Evolutionary conservation across 92 coral and sea anemone species (phyloP).

Genomic region (Porites rus): DNA sequence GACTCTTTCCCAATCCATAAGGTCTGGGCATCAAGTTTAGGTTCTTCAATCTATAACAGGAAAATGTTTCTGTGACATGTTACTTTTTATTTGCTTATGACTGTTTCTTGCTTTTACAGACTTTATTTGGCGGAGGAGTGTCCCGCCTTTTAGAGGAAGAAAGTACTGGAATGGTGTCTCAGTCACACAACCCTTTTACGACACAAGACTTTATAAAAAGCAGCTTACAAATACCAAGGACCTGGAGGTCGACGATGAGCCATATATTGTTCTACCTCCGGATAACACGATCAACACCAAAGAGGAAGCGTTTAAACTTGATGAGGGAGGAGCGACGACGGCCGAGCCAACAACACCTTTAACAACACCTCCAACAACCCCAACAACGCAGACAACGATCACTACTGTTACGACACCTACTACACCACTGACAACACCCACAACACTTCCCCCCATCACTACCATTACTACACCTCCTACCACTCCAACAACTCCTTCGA

Average conservation of each 20-base stretch:
- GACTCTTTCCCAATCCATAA: too few species aligned
- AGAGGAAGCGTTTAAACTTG: constrained; percentile 40
- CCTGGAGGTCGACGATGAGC: constrained; percentile 48
- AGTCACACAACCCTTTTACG: constrained; percentile 8
- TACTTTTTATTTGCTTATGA: not conserved
- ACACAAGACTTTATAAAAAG: constrained; percentile 27
- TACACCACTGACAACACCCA: constrained; percentile 16
- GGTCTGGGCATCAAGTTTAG: not conserved
- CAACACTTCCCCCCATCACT: not conserved
- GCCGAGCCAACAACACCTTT: not conserved
- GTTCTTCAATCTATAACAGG: not conserved
- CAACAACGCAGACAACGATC: not conserved
- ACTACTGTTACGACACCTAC: constrained; percentile 3
- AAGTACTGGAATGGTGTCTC: not conserved
- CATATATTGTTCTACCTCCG: constrained; percentile 68
- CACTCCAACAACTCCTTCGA: constrained; percentile 6
- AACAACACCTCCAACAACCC: constrained; percentile 7
- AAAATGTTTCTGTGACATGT: not conserved
- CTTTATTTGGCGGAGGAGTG: constrained; percentile 17
- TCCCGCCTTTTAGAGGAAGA: not conserved
- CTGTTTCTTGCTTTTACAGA: not conserved
- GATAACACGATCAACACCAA: constrained; percentile 53
- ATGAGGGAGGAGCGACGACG: constrained; percentile 17
- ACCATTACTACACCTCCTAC: constrained; percentile 28
- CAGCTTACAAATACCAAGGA: constrained; percentile 48